Evolutionary conservation across 1,140 invertebrate species (phyloP), one percentile per base, ranked within the genome.

Genomic region (Trichonephila clavipes): DNA sequence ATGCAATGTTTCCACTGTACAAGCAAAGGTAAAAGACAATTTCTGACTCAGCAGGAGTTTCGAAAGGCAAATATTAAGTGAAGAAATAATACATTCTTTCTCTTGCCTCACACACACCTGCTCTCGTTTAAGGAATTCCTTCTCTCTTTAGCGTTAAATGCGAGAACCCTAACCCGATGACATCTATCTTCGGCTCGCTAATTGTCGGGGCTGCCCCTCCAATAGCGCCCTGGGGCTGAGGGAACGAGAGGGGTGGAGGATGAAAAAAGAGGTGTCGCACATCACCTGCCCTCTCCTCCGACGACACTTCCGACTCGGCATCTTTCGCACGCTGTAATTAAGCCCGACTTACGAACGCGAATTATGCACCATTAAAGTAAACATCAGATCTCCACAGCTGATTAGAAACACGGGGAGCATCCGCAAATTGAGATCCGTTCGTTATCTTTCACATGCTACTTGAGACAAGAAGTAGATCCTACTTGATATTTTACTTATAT

Each of bases 331-430:
- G 90, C 90, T 92, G 62, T 87, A 92, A 92, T 92, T 92, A 92
- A 92, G 64, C 62, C 61, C 40, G 81, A 51, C 83, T 92, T 34
- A 69, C 64, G 90, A 59, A 72, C 16, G 90, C 62, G 62, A 92
- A 92, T 92, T 92, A 92, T 86, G 82, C 83, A 44, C 83, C 90
- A 92, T 92, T 92, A 92, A 92, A 92, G 90, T 83, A 92, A 92
- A 69, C 90, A 92, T 61, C 90, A 87, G 83, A 92, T 86, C 62
- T 24, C 59, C n/a, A 59, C 34, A 87, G 64, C 44, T 92, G 83
- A 92, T 86, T 83, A 87, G 19, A 28, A 44, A 34, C 10, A 10
- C 6, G 58, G 88, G 88, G 72, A 44, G 18, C 72, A 19, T 28
- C 10, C 69, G 34, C 34, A 90, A 81, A 90, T 44, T 59, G 44